A percentile compares a stretch with the other conserved stretches of the same genome.
Conservation (phyloP, 2,113 vertebrate genomes). For the Psilopogon haemacephalus region DNA sequence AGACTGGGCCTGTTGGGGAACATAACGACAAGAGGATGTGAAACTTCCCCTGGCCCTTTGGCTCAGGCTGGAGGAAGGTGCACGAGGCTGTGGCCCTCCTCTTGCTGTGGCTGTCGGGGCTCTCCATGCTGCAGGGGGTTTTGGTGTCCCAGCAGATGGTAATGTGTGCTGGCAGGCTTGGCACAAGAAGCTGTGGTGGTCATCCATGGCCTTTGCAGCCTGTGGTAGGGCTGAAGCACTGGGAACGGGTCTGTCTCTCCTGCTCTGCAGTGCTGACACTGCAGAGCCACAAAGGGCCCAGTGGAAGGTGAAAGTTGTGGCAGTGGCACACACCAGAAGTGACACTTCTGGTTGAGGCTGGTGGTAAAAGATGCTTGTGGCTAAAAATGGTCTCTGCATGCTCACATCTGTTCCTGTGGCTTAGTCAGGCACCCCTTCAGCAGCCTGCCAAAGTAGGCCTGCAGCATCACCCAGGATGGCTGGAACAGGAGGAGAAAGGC, state of each 20-base stretch:
- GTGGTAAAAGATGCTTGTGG: neutral
- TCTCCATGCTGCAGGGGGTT: neutral
- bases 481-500: neutral
- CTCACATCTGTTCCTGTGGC: neutral
- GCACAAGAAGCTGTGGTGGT: neutral
- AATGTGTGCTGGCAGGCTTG: neutral
- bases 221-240: neutral
- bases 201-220: neutral
- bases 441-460: neutral
- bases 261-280: neutral
- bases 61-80: neutral
- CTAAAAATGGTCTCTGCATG: neutral
- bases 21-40: neutral
- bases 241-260: neutral
- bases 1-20: neutral
- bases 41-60: neutral
- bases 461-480: accelerated
- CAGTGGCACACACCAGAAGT: too few species aligned
- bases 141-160: neutral
- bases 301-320: neutral
- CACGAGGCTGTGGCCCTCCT: neutral
- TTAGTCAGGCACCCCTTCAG: neutral
- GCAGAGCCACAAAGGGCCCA: neutral
- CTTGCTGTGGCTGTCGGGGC: neutral
- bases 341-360: neutral